Conservation (phyloP, 2,113 vertebrate genomes). For the Osmerus mordax region DNA sequence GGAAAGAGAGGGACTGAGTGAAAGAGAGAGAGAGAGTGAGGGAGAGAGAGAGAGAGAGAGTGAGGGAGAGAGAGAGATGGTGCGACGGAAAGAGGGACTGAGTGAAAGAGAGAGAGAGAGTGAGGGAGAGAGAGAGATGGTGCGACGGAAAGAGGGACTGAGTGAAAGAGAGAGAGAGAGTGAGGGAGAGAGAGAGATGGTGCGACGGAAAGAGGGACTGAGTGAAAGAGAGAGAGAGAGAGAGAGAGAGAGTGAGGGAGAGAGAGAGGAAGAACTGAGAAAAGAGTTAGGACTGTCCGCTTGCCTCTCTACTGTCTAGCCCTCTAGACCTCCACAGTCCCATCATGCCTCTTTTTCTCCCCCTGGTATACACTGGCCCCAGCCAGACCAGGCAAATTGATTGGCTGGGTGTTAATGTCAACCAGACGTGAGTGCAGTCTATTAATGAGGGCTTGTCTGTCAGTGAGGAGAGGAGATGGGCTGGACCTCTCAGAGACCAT, state of each 20-base stretch:
- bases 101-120: conserved; percentile 1
- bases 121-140: background rate
- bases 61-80: background rate
- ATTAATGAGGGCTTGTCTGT: conserved; percentile 66
- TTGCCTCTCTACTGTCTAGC: conserved; percentile 24
- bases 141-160: background rate
- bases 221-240: background rate
- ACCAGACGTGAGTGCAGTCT: conserved; percentile 65
- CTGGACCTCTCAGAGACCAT: conserved; percentile 21
- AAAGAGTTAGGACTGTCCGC: conserved; percentile 6
- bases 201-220: background rate
- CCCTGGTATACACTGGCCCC: conserved; percentile 38
- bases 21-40: conserved; percentile 7
- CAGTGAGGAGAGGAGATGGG: conserved; percentile 54
- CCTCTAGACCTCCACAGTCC: background rate
- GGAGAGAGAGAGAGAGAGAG: background rate
- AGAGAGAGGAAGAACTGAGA: conserved; percentile 1
- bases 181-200: background rate
- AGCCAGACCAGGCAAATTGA: conserved; percentile 64
- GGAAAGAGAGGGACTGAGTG: background rate
- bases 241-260: background rate
- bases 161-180: background rate
- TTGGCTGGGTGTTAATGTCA: conserved; percentile 66
- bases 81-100: background rate
- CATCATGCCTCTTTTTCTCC: conserved; percentile 36